Conservation (phyloP, 2,888 invertebrate genomes). For the Apamea epomidion region DNA sequence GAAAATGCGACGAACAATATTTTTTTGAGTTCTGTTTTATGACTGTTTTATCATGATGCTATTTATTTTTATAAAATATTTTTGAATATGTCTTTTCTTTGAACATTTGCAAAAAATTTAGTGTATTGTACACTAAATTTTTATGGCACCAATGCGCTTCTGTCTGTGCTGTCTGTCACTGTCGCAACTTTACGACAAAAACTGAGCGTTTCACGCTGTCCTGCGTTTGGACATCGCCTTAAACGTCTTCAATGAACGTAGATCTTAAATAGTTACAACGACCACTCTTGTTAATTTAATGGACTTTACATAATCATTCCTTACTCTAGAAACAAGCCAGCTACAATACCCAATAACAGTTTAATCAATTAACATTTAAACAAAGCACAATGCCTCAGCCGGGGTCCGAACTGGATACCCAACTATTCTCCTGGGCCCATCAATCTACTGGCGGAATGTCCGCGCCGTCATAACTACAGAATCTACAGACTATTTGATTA, state of each 20-base stretch:
- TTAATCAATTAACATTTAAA: conserved; percentile 60
- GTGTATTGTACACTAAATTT: too few relatives aligned
- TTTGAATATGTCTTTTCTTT: too few relatives aligned
- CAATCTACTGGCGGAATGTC: conserved; percentile 75
- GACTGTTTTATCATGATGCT: too few relatives aligned
- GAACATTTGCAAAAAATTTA: too few relatives aligned
- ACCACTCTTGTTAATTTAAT: conserved; percentile 4
- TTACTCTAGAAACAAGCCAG: conserved; percentile 30
- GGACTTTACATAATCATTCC: background rate
- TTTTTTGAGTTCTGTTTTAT: too few relatives aligned
- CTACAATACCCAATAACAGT: conserved; percentile 41
- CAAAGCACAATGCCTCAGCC: conserved; percentile 44
- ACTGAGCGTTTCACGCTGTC: too few relatives aligned
- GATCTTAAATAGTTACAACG: conserved; percentile 3
- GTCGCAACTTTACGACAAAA: too few relatives aligned
- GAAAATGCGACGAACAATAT: too few relatives aligned
- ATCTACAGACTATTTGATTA: conserved; percentile 81
- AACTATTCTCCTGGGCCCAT: conserved; percentile 73
- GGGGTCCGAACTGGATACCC: conserved; percentile 53
- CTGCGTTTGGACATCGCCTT: background rate
- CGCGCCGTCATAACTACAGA: conserved; percentile 77
- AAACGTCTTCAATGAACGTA: background rate
- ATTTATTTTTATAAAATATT: too few relatives aligned
- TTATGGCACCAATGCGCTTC: too few relatives aligned
- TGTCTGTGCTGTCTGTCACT: too few relatives aligned